These are phyloP conservation scores for Geococcyx californianus DNA, from an alignment of 2,113 vertebrate genomes.

Conservation along the genomic window DNA sequence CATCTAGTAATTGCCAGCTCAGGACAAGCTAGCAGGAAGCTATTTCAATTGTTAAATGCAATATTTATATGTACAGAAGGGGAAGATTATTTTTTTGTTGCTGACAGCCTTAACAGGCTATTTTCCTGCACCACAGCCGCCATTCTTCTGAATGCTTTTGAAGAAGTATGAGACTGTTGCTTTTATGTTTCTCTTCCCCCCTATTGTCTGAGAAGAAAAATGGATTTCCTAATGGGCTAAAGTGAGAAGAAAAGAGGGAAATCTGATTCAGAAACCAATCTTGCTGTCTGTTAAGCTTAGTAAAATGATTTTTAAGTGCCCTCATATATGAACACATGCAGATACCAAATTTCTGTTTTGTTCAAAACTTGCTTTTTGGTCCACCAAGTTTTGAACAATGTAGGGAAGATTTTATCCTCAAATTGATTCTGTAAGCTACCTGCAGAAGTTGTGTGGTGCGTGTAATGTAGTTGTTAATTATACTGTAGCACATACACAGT, in stretches of 20 bases:
- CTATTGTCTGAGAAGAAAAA: not conserved
- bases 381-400: not conserved
- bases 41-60: not conserved
- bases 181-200: not conserved
- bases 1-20: not conserved
- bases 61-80: not conserved
- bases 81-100: not conserved
- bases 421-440: not conserved
- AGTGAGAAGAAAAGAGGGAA: not conserved
- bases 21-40: not conserved
- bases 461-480: not conserved
- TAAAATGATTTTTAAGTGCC: not conserved
- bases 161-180: not conserved
- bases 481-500: not conserved
- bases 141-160: not conserved
- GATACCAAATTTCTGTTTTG: constrained; percentile 9
- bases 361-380: not conserved
- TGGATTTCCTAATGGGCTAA: not conserved
- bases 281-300: not conserved
- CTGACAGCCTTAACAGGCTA: not conserved
- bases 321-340: not conserved
- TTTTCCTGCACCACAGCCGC: not conserved
- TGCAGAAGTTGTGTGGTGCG: not conserved
- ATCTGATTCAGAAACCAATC: not conserved
- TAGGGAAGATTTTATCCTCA: not conserved